phyloP scores from a whole-genome alignment of 2,113 vertebrate species.

The Hemicordylus capensis region DNA sequence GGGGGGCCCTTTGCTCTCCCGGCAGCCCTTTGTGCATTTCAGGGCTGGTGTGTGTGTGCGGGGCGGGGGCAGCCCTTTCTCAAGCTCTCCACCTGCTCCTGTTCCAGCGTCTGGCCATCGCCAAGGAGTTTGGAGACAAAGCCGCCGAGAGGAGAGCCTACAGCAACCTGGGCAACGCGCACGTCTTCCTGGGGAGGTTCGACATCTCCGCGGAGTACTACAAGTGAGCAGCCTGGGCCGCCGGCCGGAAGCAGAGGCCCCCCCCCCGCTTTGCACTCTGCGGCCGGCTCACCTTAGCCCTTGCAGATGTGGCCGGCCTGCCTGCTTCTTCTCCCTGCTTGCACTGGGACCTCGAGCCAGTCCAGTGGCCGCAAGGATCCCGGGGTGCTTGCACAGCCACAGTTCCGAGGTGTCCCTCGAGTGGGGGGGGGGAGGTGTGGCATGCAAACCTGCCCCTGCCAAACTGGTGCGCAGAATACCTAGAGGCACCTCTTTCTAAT shows the following conservation, averaged over 20 bases:
- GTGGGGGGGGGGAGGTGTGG: background rate
- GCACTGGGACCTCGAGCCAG: too few species aligned
- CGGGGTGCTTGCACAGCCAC: background rate
- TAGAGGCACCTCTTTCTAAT: background rate
- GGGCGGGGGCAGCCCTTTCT: background rate
- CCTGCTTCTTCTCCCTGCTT: background rate
- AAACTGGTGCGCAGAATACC: background rate
- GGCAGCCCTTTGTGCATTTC: too few species aligned
- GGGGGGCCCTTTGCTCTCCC: too few species aligned
- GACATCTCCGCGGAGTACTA: constrained; percentile 92
- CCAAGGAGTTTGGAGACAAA: constrained; percentile 98
- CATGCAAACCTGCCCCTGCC: background rate
- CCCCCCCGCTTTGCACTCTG: fast-evolving
- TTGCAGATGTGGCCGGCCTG: background rate
- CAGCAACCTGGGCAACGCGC: constrained; percentile 96
- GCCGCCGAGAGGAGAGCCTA: constrained; percentile 92
- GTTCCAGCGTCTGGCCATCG: constrained; percentile 91
- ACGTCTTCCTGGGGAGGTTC: constrained; percentile 94
- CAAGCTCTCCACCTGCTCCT: constrained; percentile 8
- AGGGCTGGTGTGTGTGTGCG: background rate
- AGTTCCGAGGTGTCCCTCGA: background rate
- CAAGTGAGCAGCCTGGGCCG: constrained; percentile 80
- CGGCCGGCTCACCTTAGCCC: too few species aligned
- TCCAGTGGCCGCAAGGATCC: background rate
- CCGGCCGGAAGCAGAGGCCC: fast-evolving